phyloP scores from a whole-genome alignment of 2,113 vertebrate genomes.

The Oreocharis arfaki region DNA sequence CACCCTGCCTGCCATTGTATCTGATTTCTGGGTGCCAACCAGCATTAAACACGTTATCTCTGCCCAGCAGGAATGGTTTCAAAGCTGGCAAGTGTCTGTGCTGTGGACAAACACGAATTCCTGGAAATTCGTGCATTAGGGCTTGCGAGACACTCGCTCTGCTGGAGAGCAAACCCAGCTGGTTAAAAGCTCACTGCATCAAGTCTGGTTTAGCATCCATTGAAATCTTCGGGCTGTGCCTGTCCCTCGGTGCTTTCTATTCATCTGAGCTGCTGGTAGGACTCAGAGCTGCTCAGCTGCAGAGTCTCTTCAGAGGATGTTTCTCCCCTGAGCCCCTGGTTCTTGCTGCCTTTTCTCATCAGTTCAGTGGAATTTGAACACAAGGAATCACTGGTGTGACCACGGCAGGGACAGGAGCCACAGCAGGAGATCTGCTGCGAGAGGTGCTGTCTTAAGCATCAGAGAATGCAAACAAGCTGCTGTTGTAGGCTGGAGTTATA shows the following conservation, averaged over 20 bases:
- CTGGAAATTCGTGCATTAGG: background rate
- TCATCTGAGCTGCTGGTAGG: background rate
- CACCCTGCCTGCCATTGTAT: background rate
- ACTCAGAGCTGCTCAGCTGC: background rate
- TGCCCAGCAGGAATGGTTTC: background rate
- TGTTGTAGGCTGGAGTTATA: conserved; percentile 27
- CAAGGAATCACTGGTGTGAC: background rate
- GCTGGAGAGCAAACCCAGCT: background rate
- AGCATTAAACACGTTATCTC: background rate
- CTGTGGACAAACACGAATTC: background rate
- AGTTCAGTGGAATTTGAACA: background rate
- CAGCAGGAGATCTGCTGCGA: background rate
- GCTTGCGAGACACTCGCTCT: background rate
- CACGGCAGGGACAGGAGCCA: background rate
- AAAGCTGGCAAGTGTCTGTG: background rate
- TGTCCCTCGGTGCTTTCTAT: background rate
- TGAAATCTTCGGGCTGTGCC: background rate
- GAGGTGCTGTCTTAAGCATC: conserved; percentile 12
- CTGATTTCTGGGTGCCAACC: background rate
- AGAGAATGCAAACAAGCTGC: conserved; percentile 28
- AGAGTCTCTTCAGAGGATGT: background rate
- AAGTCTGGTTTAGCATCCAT: background rate
- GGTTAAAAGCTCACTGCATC: background rate
- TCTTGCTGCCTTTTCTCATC: background rate
- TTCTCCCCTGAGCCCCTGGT: accelerated